phyloP scores from a whole-genome alignment of 1,140 invertebrate species.

The Belonocnema kinseyi region DNA sequence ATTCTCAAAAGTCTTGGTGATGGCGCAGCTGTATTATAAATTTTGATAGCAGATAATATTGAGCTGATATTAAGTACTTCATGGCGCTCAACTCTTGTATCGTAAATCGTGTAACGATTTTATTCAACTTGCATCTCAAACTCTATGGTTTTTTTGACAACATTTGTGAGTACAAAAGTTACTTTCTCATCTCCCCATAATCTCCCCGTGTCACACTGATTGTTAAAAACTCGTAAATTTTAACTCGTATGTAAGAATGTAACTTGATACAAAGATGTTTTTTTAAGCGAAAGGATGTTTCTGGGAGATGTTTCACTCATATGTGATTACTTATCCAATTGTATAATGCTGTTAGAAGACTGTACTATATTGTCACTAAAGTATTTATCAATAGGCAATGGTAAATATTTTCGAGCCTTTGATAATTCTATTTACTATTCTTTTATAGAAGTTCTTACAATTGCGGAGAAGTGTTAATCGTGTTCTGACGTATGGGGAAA shows the following conservation, averaged over 20 bases:
- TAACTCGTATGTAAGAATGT: slow-evolving; percentile 54
- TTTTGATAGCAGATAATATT: slow-evolving; percentile 34
- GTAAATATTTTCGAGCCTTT: slow-evolving; percentile 12
- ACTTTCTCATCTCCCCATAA: slow-evolving; percentile 28
- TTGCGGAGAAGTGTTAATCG: neutral
- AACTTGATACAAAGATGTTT: slow-evolving; percentile 32
- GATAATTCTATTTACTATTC: neutral
- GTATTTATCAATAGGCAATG: slow-evolving; percentile 23
- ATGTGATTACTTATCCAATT: slow-evolving; percentile 33
- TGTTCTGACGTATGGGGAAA: slow-evolving; percentile 6
- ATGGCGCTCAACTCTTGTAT: slow-evolving; percentile 60
- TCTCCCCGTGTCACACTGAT: slow-evolving; percentile 45
- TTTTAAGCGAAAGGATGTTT: slow-evolving; percentile 38
- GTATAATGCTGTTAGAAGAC: slow-evolving; percentile 23
- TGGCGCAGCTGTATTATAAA: slow-evolving; percentile 49
- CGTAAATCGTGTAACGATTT: slow-evolving; percentile 52
- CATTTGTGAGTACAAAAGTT: slow-evolving; percentile 48
- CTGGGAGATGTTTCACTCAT: slow-evolving; percentile 2
- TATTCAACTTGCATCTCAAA: slow-evolving; percentile 33
- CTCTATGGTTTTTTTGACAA: slow-evolving; percentile 45
- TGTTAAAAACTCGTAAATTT: slow-evolving; percentile 51
- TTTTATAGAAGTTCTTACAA: slow-evolving; percentile 13
- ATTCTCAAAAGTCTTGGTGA: slow-evolving; percentile 55
- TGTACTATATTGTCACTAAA: neutral
- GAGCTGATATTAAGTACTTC: slow-evolving; percentile 42